Conservation (phyloP, 2,797 vertebrate species). For the Acanthurus lineatus region DNA sequence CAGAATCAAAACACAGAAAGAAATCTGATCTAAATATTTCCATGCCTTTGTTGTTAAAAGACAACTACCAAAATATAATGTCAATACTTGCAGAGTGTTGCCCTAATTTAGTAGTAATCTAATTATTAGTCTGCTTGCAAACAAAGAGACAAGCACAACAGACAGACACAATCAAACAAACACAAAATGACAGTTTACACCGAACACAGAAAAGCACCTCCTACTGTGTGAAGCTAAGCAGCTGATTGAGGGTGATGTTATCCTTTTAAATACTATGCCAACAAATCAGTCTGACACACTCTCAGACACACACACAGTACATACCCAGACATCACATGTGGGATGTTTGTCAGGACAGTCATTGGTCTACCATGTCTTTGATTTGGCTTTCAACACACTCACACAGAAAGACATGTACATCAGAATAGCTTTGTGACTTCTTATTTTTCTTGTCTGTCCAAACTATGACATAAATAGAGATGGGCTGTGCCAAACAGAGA, state of each 20-base stretch:
- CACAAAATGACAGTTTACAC: background rate
- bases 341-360: slow-evolving; percentile 8
- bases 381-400: background rate
- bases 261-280: slow-evolving; percentile 18
- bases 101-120: slow-evolving; percentile 10
- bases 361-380: slow-evolving; percentile 10
- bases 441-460: background rate
- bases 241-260: slow-evolving; percentile 35
- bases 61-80: background rate
- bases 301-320: background rate
- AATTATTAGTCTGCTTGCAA: background rate
- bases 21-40: background rate
- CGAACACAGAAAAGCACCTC: slow-evolving; percentile 1
- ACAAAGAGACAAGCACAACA: background rate
- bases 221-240: slow-evolving; percentile 13
- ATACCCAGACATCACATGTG: background rate
- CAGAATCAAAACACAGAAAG: slow-evolving; percentile 5
- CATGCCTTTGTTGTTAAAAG: background rate
- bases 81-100: background rate
- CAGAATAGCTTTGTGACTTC: background rate
- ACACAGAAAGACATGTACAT: background rate
- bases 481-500: no score
- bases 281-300: slow-evolving; percentile 19
- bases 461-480: background rate
- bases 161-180: background rate